These are phyloP conservation scores for Neoscelio sp. DNA, from an alignment of 2,888 invertebrate genomes.

Conservation along the genomic window DNA sequence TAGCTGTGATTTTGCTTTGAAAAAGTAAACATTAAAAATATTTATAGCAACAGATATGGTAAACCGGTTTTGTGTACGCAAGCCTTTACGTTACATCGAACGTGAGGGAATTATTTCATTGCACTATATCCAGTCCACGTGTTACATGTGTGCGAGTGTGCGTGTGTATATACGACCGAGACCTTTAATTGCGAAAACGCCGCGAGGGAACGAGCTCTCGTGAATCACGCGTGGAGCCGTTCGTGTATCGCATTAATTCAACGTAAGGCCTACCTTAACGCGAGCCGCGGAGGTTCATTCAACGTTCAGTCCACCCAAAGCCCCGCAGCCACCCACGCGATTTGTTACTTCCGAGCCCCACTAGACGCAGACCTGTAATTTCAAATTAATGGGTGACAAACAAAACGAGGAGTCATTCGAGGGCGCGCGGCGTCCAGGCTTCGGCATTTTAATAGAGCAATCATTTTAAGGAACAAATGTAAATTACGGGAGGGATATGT, in stretches of 20 bases:
- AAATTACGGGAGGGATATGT: slow-evolving; percentile 54
- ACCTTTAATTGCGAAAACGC: slow-evolving; percentile 68
- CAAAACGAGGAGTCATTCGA: slow-evolving; percentile 64
- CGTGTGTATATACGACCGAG: slow-evolving; percentile 67
- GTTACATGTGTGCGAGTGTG: slow-evolving; percentile 46
- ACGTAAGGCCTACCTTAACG: slow-evolving; percentile 68
- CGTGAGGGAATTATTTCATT: slow-evolving; percentile 69
- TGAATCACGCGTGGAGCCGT: slow-evolving; percentile 66
- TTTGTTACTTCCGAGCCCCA: slow-evolving; percentile 65
- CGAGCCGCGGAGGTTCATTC: slow-evolving; percentile 60
- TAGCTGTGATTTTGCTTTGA: slow-evolving; percentile 83
- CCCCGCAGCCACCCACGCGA: slow-evolving; percentile 68
- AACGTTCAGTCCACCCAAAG: slow-evolving; percentile 50
- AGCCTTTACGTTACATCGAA: slow-evolving; percentile 64
- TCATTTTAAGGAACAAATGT: slow-evolving; percentile 60
- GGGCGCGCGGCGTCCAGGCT: slow-evolving; percentile 42
- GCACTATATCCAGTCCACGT: slow-evolving; percentile 64
- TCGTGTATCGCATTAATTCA: slow-evolving; percentile 68
- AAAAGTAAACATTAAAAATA: slow-evolving; percentile 83
- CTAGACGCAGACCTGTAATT: slow-evolving; percentile 62
- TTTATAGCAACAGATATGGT: slow-evolving; percentile 80
- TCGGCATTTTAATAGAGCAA: slow-evolving; percentile 66
- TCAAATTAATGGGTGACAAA: slow-evolving; percentile 68
- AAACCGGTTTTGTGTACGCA: slow-evolving; percentile 67
- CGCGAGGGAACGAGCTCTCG: slow-evolving; percentile 67